Evolutionary conservation across 53 echinoderm and acorn worm species (phyloP).

Genomic region (Antedon mediterranea): DNA sequence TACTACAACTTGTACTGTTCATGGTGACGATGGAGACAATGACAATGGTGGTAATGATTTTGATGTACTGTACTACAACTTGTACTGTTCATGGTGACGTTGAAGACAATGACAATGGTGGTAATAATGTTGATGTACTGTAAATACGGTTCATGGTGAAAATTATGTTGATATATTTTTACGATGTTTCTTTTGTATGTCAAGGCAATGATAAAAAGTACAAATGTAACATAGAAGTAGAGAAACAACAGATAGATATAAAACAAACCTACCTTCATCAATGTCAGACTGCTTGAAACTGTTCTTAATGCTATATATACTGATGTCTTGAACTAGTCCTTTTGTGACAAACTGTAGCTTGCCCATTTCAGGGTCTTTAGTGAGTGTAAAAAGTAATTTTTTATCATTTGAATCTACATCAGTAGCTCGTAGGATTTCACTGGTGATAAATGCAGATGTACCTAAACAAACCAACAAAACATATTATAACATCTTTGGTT

Average conservation of each 20-base stretch:
- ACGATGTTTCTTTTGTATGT: no score
- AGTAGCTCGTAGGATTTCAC: constrained; percentile 43
- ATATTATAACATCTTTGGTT: no score
- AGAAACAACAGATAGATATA: no score
- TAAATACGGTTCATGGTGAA: background rate
- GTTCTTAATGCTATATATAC: constrained; percentile 18
- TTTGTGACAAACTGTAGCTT: constrained; percentile 40
- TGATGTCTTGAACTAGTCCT: constrained; percentile 22
- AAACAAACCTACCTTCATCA: constrained; percentile 47
- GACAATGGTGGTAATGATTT: no score
- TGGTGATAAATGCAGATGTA: constrained; percentile 54
- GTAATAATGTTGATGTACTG: background rate
- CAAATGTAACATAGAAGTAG: no score
- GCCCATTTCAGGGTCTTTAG: constrained; percentile 64
- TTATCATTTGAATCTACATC: constrained; percentile 84
- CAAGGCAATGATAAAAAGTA: no score
- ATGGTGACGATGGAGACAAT: no score
- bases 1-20: no score
- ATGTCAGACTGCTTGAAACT: constrained; percentile 73
- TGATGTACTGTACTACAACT: no score
- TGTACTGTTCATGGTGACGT: no score
- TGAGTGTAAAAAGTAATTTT: constrained; percentile 55
- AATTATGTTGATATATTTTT: no score
- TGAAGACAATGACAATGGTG: background rate
- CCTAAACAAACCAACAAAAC: constrained; percentile 20